Conservation (phyloP, 2,888 invertebrate genomes). For the Phortica okadai region DNA sequence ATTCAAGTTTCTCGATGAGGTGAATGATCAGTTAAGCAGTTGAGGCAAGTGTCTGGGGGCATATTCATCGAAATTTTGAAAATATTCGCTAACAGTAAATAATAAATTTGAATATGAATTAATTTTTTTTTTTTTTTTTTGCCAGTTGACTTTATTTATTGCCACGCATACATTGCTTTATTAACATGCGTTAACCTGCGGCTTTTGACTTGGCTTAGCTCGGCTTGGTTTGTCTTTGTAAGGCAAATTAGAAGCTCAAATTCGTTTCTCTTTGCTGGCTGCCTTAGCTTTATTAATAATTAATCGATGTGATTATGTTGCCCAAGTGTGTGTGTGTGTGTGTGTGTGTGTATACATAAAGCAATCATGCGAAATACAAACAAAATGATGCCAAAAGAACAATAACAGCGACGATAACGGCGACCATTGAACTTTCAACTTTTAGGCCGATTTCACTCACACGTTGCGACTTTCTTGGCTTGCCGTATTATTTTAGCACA, state of each 20-base stretch:
- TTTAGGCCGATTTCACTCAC: conserved; percentile 31
- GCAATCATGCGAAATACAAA: neutral
- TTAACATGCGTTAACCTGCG: conserved; percentile 42
- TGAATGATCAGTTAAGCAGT: conserved; percentile 65
- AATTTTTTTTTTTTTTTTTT: neutral
- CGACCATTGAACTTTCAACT: conserved; percentile 66
- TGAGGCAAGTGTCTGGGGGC: conserved; percentile 42
- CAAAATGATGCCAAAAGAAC: neutral
- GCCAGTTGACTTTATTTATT: neutral
- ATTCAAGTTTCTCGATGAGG: conserved; percentile 45
- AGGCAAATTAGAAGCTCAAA: conserved; percentile 49
- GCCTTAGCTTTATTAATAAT: conserved; percentile 42
- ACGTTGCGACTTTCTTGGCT: conserved; percentile 27
- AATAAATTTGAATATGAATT: neutral
- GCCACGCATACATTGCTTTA: conserved; percentile 31
- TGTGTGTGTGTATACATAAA: neutral
- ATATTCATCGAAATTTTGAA: neutral
- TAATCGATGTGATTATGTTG: conserved; percentile 41
- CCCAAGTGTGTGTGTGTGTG: neutral
- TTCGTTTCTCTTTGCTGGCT: neutral
- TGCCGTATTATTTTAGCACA: conserved; percentile 12
- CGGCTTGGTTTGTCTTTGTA: conserved; percentile 16
- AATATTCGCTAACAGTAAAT: neutral
- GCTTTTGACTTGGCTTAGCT: conserved; percentile 14
- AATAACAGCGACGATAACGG: neutral